phyloP scores from a whole-genome alignment of 2,113 vertebrate species.

The Litocranius walleri region DNA sequence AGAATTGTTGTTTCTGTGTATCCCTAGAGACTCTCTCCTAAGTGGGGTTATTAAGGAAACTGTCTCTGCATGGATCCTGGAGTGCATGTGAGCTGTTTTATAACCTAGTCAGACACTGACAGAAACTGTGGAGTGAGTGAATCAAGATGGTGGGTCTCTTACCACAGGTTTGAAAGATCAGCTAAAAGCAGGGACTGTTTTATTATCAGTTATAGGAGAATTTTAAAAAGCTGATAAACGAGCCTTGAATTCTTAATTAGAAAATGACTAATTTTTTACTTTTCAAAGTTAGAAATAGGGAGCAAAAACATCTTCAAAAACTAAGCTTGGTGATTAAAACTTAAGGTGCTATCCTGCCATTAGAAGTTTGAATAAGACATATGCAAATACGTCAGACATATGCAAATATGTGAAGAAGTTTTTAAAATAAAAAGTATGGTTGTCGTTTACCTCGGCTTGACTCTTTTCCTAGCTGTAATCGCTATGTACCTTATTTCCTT shows the following conservation, averaged over 20 bases:
- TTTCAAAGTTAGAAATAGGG: background rate
- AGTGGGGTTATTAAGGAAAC: background rate
- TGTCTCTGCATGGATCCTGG: no score
- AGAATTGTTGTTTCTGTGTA: background rate
- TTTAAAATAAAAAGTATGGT: background rate
- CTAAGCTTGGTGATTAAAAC: background rate
- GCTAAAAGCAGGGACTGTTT: background rate
- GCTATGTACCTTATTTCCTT: background rate
- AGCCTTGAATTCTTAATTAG: background rate
- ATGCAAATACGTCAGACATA: background rate
- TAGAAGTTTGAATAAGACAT: background rate
- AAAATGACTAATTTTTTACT: background rate
- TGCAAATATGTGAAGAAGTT: background rate
- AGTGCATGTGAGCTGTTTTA: fast-evolving
- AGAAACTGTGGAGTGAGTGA: background rate
- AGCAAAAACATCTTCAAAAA: background rate
- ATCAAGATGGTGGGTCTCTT: background rate
- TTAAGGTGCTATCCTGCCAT: background rate
- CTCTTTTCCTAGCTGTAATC: background rate
- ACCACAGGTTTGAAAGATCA: background rate
- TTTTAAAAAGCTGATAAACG: background rate
- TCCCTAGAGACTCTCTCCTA: background rate
- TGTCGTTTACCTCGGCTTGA: background rate
- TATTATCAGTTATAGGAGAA: background rate
- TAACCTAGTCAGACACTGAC: background rate